Percentiles rank a stretch among this genome's conserved stretches.
phyloP scores from a whole-genome alignment of 1,140 invertebrate species.

The Orchestia grillus region DNA sequence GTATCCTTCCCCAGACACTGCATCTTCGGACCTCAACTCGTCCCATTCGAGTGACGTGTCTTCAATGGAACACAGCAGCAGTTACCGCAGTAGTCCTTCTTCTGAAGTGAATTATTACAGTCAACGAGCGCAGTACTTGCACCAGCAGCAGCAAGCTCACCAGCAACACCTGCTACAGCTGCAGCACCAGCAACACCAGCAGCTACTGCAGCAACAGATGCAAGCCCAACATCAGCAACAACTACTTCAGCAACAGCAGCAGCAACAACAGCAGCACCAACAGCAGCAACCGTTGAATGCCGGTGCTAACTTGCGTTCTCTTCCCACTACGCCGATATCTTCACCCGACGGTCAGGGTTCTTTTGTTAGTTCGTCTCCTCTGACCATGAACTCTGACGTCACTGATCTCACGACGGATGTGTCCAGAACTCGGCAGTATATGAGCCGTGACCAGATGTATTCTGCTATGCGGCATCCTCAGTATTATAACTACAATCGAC shows the following conservation, averaged over 20 bases:
- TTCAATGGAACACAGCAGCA: slow-evolving; percentile 65
- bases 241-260: slow-evolving; percentile 60
- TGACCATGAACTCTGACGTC: slow-evolving; percentile 63
- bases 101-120: slow-evolving; percentile 68
- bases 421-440: slow-evolving; percentile 64
- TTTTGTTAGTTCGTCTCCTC: slow-evolving; percentile 61
- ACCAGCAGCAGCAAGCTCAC: slow-evolving; percentile 59
- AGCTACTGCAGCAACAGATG: slow-evolving; percentile 60
- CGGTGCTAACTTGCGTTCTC: slow-evolving; percentile 62
- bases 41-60: slow-evolving; percentile 67
- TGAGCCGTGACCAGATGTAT: slow-evolving; percentile 67
- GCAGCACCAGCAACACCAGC: slow-evolving; percentile 60
- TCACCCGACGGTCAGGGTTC: slow-evolving; percentile 65
- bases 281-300: neutral
- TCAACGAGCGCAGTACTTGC: slow-evolving; percentile 57
- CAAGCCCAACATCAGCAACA: slow-evolving; percentile 63
- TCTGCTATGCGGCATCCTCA: slow-evolving; percentile 68
- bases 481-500: slow-evolving; percentile 64
- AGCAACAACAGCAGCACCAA: slow-evolving; percentile 25
- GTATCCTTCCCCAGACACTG: slow-evolving; percentile 67
- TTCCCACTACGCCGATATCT: slow-evolving; percentile 67
- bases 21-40: slow-evolving; percentile 66
- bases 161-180: slow-evolving; percentile 63
- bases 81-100: slow-evolving; percentile 67
- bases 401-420: slow-evolving; percentile 66